A percentile compares a stretch with the other conserved stretches of the same genome.
Conservation (phyloP, 2,888 invertebrate species). For the Nezara viridula region DNA sequence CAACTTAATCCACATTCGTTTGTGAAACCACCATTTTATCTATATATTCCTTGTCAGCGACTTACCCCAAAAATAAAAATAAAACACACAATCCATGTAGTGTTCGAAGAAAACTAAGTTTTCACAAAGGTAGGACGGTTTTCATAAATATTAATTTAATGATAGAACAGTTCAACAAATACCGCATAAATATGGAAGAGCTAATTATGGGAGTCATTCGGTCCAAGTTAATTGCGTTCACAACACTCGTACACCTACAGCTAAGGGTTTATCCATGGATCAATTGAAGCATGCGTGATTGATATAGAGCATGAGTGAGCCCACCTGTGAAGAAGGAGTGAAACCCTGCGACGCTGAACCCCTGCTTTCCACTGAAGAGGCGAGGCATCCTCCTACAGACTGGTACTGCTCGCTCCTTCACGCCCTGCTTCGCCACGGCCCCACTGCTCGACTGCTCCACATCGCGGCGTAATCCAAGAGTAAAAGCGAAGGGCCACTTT, state of each 20-base stretch:
- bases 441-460: slow-evolving; percentile 19
- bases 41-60: no score
- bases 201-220: no score
- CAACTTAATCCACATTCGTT: no score
- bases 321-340: slow-evolving; percentile 63
- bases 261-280: background rate
- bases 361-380: slow-evolving; percentile 61
- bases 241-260: background rate
- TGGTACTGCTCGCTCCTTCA: slow-evolving; percentile 48
- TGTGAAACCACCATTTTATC: no score
- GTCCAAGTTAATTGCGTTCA: background rate
- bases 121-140: no score
- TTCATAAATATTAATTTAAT: no score
- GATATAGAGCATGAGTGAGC: slow-evolving; percentile 13
- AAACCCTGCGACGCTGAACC: slow-evolving; percentile 63
- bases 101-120: no score
- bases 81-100: no score
- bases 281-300: background rate
- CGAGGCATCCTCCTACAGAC: slow-evolving; percentile 61
- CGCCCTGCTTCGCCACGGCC: slow-evolving; percentile 60
- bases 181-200: no score
- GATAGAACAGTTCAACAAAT: no score
- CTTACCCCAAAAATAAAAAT: no score
- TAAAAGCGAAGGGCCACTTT: background rate
- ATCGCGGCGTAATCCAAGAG: background rate